Evolutionary conservation across 2,888 invertebrate genomes (phyloP).

Genomic region (Chloromyia formosa): DNA sequence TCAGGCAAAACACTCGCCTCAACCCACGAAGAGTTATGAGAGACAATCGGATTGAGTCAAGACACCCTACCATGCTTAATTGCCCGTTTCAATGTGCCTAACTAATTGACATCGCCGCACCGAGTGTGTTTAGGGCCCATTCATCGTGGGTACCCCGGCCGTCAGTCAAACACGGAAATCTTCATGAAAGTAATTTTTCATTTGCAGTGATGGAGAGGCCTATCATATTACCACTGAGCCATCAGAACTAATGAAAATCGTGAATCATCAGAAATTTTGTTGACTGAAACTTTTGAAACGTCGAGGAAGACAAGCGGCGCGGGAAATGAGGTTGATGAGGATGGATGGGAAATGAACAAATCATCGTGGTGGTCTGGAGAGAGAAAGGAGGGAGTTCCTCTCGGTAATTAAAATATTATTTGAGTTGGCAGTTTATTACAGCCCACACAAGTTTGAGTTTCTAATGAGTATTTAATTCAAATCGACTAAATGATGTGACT

Average conservation of each 20-base stretch:
- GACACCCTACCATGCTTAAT: constrained; percentile 30
- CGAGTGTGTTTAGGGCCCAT: neutral
- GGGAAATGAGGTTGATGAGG: neutral
- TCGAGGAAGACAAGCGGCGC: no score
- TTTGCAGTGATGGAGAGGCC: constrained; percentile 35
- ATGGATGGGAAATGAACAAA: neutral
- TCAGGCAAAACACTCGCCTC: neutral
- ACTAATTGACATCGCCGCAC: constrained; percentile 40
- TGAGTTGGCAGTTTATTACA: no score
- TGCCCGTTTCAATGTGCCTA: constrained; percentile 40
- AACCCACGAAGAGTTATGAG: neutral
- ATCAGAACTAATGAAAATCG: constrained; percentile 48
- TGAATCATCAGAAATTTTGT: constrained; percentile 47
- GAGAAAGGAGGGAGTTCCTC: no score
- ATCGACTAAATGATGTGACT: no score
- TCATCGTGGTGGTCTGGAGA: neutral
- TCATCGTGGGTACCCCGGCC: neutral
- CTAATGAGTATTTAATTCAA: no score
- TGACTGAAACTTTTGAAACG: neutral
- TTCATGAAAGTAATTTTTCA: constrained; percentile 40
- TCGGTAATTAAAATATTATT: no score
- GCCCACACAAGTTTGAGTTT: no score
- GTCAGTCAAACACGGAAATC: neutral
- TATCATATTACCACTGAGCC: constrained; percentile 34
- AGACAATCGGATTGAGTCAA: constrained; percentile 21